Evolutionary conservation across 2,797 vertebrate genomes (phyloP).

Genomic region (Poeciliopsis turneri): DNA sequence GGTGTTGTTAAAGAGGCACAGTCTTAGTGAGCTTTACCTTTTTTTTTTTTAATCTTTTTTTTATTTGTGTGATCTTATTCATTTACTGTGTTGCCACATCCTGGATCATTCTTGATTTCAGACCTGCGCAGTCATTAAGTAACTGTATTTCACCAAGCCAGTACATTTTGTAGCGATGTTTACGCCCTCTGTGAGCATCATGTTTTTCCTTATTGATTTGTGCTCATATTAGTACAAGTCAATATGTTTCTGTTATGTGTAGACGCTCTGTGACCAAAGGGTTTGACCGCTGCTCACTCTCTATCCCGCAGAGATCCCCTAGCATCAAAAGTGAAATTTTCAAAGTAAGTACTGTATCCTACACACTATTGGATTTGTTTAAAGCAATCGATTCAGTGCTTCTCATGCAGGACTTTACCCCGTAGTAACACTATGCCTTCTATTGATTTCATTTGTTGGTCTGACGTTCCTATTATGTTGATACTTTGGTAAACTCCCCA

Average conservation of each 20-base stretch:
- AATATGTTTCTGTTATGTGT: slow-evolving; percentile 48
- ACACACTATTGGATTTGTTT: slow-evolving; percentile 32
- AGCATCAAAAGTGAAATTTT: slow-evolving; percentile 37
- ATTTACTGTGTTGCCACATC: not conserved
- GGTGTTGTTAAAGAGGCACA: not conserved
- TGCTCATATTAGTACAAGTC: slow-evolving; percentile 58
- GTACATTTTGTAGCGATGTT: slow-evolving; percentile 33
- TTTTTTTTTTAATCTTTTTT: not conserved
- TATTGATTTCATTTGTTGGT: slow-evolving; percentile 65
- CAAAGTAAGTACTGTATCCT: slow-evolving; percentile 30
- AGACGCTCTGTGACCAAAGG: slow-evolving; percentile 25
- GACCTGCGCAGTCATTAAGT: not conserved
- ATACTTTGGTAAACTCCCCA: slow-evolving; percentile 28
- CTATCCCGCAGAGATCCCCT: slow-evolving; percentile 33
- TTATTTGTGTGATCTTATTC: not conserved
- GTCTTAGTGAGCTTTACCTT: not conserved
- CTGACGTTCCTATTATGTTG: slow-evolving; percentile 37
- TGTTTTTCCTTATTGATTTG: slow-evolving; percentile 60
- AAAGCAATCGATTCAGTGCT: slow-evolving; percentile 2
- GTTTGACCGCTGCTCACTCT: slow-evolving; percentile 40
- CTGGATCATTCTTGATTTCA: slow-evolving; percentile 3
- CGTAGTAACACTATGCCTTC: slow-evolving; percentile 37
- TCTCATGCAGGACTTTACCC: slow-evolving; percentile 24
- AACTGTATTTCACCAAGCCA: not conserved
- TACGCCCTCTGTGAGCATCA: slow-evolving; percentile 30